A percentile compares a stretch with the other conserved stretches of the same genome.
These are phyloP conservation scores for Phalacrocorax pelagicus DNA, from an alignment of 2,113 vertebrate species.

Conservation along the genomic window DNA sequence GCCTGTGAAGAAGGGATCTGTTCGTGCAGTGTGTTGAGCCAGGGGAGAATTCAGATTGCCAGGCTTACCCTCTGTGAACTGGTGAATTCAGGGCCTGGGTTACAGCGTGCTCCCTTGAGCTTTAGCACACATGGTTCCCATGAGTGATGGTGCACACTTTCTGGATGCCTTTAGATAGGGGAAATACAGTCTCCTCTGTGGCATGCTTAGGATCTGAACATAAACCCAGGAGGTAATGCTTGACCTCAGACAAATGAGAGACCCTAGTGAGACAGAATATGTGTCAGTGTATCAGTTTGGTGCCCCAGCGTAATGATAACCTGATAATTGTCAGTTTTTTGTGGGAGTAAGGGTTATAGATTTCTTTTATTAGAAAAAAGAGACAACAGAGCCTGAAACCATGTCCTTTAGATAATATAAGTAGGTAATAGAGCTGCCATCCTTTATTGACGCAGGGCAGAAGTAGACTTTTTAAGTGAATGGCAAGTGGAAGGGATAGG, in stretches of 20 bases:
- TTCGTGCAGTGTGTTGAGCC: background rate
- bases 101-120: background rate
- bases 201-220: background rate
- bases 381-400: background rate
- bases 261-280: background rate
- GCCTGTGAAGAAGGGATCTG: background rate
- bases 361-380: background rate
- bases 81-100: background rate
- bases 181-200: background rate
- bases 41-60: background rate
- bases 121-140: accelerated
- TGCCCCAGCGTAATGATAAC: background rate
- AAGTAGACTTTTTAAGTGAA: background rate
- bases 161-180: background rate
- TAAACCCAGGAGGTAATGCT: background rate
- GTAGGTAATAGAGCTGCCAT: background rate
- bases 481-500: background rate
- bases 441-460: background rate
- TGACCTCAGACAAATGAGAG: background rate
- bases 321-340: background rate
- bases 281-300: background rate
- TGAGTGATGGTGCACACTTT: background rate
- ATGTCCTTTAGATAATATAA: background rate
- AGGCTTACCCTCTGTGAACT: background rate
- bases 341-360: background rate